Percentiles rank a stretch among this genome's conserved stretches.
Evolutionary conservation across 1,140 invertebrate species (phyloP).

Genomic region (Brachionus calyciflorus): DNA sequence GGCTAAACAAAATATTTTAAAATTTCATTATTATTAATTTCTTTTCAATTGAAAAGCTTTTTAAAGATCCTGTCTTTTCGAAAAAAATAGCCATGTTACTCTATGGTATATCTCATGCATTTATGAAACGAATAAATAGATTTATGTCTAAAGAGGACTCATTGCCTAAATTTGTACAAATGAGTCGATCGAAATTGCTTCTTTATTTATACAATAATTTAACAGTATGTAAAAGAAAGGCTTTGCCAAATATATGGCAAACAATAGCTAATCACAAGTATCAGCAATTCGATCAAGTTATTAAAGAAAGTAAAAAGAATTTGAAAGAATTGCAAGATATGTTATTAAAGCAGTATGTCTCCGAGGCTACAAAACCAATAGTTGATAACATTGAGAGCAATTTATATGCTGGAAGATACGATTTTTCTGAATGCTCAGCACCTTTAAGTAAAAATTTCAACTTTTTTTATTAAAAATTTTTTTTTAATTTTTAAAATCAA

Average conservation of each 20-base stretch:
- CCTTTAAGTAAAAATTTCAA: constrained; percentile 18
- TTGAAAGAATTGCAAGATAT: constrained; percentile 6
- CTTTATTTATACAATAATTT: constrained; percentile 45
- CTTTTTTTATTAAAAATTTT: neutral
- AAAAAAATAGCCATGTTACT: constrained; percentile 10
- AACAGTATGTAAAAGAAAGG: neutral
- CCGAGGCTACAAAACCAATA: constrained; percentile 4
- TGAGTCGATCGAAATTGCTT: constrained; percentile 3
- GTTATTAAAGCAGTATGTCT: neutral
- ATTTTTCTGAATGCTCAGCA: constrained; percentile 22
- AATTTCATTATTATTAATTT: no score
- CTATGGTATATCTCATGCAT: constrained; percentile 16
- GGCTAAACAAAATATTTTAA: no score
- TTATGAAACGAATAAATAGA: neutral
- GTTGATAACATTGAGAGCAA: constrained; percentile 26
- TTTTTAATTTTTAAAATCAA: no score
- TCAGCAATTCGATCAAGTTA: constrained; percentile 1
- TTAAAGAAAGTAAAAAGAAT: constrained; percentile 40
- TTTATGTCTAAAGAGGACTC: constrained; percentile 28
- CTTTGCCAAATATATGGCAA: constrained; percentile 15
- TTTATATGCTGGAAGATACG: constrained; percentile 28
- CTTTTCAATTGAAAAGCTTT: no score
- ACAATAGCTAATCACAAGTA: constrained; percentile 4
- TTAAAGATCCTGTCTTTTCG: neutral
- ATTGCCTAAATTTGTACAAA: constrained; percentile 28